Base-by-base conservation (phyloP, 2,888 invertebrate genomes). In the Boloria selene region DNA sequence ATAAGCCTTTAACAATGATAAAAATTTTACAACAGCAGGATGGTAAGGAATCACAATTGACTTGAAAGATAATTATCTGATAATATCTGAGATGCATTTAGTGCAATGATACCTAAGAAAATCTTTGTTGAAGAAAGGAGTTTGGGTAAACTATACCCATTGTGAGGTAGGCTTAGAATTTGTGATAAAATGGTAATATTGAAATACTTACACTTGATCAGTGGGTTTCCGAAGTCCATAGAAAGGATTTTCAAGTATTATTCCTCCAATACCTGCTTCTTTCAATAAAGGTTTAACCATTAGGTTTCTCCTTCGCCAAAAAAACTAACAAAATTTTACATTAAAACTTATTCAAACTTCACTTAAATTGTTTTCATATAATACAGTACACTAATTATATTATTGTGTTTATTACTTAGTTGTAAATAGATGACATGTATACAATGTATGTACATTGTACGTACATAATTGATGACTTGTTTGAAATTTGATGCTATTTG, bases 171-270 rank as follows among this genome's bases (percentile, higher is more conserved):
- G 31, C 31, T 31, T 31, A 31, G 31, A 31, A 31, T 7, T 17
- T 16, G 0, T 38, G 5, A 3, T 10, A 22, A 26, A 45, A 6
- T 0, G 4, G 7, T 17, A 31, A 26, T 6, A 38, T 16, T 16
- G 4, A 42, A 44, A 55, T 47, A 89, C 93, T 93, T 93, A 96
- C 96, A 95, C 88, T 94, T 98, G 98, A 82, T 96, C 95, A 72
- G 94, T 94, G 0, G 98, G 98, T 89, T 98, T 98, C 72, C 98
- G 93, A 1, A 95, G 85, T 44, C 98, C 98, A 87, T 98, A 98
- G 90, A 97, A 99, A 13, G 99, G 99, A 89, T 99, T 99, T 92
- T 99, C 99, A 73, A 99, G 88, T 70, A 99, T 95, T 61, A 99
- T 96, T 2, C 99, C 97, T 60, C 96, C 98, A 75, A 99, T 97